Conservation (phyloP, 2,888 invertebrate species). For the Drosophila suboccidentalis region DNA sequence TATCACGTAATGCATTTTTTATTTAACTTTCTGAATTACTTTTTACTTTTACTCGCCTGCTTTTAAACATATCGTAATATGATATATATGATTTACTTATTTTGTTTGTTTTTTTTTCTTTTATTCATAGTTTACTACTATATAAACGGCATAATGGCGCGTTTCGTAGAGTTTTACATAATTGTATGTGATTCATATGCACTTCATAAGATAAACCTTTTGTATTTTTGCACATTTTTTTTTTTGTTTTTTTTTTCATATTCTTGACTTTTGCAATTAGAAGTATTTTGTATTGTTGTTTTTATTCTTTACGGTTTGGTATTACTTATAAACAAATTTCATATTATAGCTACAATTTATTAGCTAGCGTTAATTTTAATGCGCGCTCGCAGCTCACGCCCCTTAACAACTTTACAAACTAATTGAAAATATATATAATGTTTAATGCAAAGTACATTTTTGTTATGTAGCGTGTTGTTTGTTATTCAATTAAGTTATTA, state of each 20-base stretch:
- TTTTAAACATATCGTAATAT: constrained; percentile 38
- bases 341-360: constrained; percentile 80
- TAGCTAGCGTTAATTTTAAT: constrained; percentile 78
- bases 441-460: constrained; percentile 55
- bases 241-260: constrained; percentile 16
- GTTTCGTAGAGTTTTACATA: constrained; percentile 55
- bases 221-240: constrained; percentile 34
- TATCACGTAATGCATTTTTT: constrained; percentile 80
- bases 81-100: constrained; percentile 10
- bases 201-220: constrained; percentile 70
- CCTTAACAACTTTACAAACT: constrained; percentile 58
- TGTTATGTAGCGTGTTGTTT: constrained; percentile 30
- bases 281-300: constrained; percentile 33
- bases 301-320: constrained; percentile 66
- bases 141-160: constrained; percentile 34
- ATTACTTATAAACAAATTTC: constrained; percentile 80
- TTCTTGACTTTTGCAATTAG: constrained; percentile 63
- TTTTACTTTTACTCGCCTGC: constrained; percentile 36
- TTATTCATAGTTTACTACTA: constrained; percentile 41
- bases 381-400: constrained; percentile 60
- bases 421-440: constrained; percentile 45
- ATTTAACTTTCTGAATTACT: constrained; percentile 59
- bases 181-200: constrained; percentile 45
- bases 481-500: constrained; percentile 38
- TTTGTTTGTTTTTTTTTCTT: constrained; percentile 11